phyloP scores from a whole-genome alignment of 2,888 invertebrate genomes.

The Amiota mariae region DNA sequence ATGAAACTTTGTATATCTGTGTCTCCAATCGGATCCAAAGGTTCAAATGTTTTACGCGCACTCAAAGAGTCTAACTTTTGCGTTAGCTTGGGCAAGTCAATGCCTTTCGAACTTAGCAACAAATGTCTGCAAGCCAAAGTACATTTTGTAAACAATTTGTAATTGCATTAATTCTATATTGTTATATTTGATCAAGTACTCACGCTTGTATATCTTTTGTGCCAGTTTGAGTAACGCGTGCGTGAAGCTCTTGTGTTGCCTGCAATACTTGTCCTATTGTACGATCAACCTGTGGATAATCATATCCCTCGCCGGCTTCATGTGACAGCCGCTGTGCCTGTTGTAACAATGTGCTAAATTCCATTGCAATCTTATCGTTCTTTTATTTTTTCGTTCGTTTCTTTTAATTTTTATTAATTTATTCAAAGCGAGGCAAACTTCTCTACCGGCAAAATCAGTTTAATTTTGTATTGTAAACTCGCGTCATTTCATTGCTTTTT shows the following conservation, averaged over 20 bases:
- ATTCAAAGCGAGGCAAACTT: too few species aligned
- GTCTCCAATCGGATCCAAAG: conserved; percentile 91
- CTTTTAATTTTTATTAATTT: too few species aligned
- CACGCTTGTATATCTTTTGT: conserved; percentile 92
- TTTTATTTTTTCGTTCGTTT: background rate
- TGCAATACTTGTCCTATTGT: conserved; percentile 93
- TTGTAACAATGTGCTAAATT: conserved; percentile 90
- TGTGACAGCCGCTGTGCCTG: conserved; percentile 94
- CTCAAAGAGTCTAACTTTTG: conserved; percentile 92
- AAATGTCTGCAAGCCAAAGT: conserved; percentile 80
- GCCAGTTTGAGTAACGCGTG: conserved; percentile 87
- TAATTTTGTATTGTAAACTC: too few species aligned
- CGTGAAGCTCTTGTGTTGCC: conserved; percentile 91
- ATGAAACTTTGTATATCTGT: conserved; percentile 92
- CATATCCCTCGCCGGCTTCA: conserved; percentile 89
- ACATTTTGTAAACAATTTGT: background rate
- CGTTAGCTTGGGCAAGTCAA: conserved; percentile 93
- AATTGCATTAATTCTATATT: background rate
- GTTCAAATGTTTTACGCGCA: conserved; percentile 89
- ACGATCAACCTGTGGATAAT: conserved; percentile 88
- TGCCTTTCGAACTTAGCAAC: conserved; percentile 91
- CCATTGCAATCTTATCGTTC: conserved; percentile 71
- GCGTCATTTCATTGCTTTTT: too few species aligned
- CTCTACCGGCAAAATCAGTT: background rate
- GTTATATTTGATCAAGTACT: conserved; percentile 36